Conservation (phyloP, 2,113 vertebrate genomes). For the Copsychus sechellarum region DNA sequence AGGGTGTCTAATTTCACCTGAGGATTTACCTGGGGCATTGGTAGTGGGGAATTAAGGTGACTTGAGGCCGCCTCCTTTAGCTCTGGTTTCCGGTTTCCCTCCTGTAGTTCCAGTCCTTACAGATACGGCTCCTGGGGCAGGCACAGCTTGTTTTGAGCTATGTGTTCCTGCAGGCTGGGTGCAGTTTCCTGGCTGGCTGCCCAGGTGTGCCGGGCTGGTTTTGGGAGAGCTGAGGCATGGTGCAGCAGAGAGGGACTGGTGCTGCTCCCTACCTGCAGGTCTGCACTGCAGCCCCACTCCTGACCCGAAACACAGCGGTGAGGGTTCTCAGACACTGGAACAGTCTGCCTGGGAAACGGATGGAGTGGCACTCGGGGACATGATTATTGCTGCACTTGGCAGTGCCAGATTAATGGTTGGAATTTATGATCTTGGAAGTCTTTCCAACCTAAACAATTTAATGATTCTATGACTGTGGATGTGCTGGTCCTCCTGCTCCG, state of each 20-base stretch:
- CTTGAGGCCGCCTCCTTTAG: background rate
- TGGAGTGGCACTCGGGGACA: background rate
- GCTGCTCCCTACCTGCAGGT: background rate
- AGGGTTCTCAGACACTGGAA: background rate
- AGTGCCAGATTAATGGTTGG: background rate
- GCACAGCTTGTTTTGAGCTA: background rate
- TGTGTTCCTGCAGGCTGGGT: background rate
- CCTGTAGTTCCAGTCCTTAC: background rate
- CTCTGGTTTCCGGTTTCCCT: background rate
- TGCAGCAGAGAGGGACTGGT: background rate
- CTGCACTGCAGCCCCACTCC: background rate
- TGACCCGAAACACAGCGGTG: rapidly evolving
- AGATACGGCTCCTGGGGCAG: background rate
- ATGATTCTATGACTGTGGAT: background rate
- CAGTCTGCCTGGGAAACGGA: background rate
- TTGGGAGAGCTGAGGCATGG: background rate
- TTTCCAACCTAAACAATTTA: background rate
- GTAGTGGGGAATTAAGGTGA: background rate
- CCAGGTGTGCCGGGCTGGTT: background rate
- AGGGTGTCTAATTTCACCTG: background rate
- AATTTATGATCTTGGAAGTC: background rate
- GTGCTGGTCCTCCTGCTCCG: too few species aligned
- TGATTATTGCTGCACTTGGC: background rate
- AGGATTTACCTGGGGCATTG: background rate
- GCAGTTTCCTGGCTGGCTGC: background rate